Evolutionary conservation across 1,140 invertebrate genomes (phyloP), one percentile per base, ranked within the genome.

Genomic region (Belonocnema kinseyi): DNA sequence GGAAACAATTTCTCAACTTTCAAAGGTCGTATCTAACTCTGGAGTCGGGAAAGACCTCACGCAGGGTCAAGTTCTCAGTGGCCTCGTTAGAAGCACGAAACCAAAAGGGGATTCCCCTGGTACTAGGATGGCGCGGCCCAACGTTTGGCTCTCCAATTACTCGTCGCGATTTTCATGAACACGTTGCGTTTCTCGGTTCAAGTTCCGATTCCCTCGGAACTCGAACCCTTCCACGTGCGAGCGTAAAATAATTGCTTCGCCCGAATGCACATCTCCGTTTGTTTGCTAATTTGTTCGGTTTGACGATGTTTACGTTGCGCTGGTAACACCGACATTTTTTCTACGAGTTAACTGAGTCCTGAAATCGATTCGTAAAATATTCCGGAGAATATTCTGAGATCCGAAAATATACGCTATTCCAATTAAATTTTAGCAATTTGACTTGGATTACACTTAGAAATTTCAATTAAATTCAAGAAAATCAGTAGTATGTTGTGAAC

Each of bases 271-370:
- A 79, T 58, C 74, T 70, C 53, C 50, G 14, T 26, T 74, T 80
- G 75, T 77, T 79, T 80, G 75, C 75, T 73, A 80, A 80, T 80
- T 80, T 80, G 46, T 66, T 70, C 71, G 40, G 70, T 76, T 76
- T 73, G 70, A 58, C 46, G n/a, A 66, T 66, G 61, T 66, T 66
- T 66, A 16, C 61, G 40, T 40, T 40, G 33, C 58, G 58, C 19
- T 66, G 58, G 21, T 26, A 66, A 66, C 33, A 33, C 14, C 61
- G 61, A 14, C 33, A 40, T 66, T 7, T 56, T 56, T 19, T 10
- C 10, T n/a, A 33, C 26, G 26, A 33, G 33, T 46, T 66, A 10
- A 16, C 58, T 33, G 33, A 66, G 40, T 33, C 33, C 33, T 66
- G 26, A 12, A 58, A 58, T 58, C 56, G 56, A 58, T 58, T 10